Percentiles rank a stretch among this genome's conserved stretches.
Conservation (phyloP, 2,797 vertebrate species). For the Oreonectes daqikongensis region DNA sequence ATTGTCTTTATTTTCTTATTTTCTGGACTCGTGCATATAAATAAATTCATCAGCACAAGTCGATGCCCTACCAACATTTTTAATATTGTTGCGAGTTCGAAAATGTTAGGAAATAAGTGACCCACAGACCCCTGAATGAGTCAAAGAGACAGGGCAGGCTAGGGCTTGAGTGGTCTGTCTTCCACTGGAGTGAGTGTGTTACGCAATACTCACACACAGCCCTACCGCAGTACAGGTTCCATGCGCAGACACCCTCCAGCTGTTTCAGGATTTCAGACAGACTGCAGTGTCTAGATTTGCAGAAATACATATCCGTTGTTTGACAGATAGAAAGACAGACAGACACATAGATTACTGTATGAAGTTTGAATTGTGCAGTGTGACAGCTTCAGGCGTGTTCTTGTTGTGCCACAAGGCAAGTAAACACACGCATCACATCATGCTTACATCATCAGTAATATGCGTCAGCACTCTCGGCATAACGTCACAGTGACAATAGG, state of each 20-base stretch:
- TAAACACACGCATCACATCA: not conserved
- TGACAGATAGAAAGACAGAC: not conserved
- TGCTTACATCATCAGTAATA: not conserved
- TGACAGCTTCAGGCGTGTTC: not conserved
- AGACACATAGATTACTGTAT: not conserved
- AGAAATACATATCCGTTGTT: not conserved
- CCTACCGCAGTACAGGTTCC: conserved; percentile 8
- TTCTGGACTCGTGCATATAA: no score
- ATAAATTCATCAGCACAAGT: no score
- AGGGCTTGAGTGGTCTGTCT: not conserved
- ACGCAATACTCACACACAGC: conserved; percentile 17
- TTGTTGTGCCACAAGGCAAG: not conserved
- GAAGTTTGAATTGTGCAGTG: not conserved
- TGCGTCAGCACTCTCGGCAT: not conserved
- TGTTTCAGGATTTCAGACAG: not conserved
- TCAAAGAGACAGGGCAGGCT: not conserved
- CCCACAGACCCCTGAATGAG: conserved; percentile 4
- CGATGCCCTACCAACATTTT: no score
- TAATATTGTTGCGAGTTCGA: no score
- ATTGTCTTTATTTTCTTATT: no score
- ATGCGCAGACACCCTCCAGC: conserved; percentile 28
- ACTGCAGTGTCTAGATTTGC: not conserved
- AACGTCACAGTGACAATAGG: not conserved
- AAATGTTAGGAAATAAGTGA: no score
- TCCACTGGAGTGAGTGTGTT: conserved; percentile 3